phyloP scores from a whole-genome alignment of 2,113 vertebrate genomes.

The Lagenorhynchus albirostris region DNA sequence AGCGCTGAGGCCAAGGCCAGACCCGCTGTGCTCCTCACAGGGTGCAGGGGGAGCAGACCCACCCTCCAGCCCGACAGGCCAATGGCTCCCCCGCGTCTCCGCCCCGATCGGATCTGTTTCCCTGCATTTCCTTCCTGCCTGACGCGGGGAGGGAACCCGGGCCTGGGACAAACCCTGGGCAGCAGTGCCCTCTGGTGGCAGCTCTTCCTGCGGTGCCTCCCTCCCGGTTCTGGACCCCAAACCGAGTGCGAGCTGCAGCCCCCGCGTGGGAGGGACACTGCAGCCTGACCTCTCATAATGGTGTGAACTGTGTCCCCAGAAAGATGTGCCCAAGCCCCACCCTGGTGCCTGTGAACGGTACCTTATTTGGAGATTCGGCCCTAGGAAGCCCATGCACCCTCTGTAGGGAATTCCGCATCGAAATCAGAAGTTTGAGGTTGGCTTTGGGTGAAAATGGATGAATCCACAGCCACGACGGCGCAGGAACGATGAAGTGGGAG shows the following conservation, averaged over 20 bases:
- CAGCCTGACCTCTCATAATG: not conserved
- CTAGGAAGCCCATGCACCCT: not conserved
- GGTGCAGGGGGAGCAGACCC: not conserved
- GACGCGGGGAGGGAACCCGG: too few species aligned
- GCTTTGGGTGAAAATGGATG: not conserved
- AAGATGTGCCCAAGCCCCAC: fast-evolving
- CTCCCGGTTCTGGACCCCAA: fast-evolving
- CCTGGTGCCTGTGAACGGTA: fast-evolving
- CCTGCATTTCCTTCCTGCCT: too few species aligned
- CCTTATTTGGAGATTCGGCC: not conserved
- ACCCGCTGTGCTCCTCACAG: not conserved
- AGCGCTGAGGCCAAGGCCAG: not conserved
- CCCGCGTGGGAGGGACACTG: not conserved
- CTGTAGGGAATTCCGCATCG: not conserved
- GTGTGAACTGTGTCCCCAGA: not conserved
- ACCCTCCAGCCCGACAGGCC: not conserved
- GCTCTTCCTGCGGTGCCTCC: not conserved
- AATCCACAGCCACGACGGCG: not conserved
- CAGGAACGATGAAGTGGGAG: not conserved
- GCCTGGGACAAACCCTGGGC: not conserved
- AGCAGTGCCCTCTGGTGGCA: not conserved
- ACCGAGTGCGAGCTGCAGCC: not conserved
- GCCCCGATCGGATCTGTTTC: too few species aligned
- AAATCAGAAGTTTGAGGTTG: not conserved
- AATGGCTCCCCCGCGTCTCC: fast-evolving